These are phyloP conservation scores for Boulengeromyrus knoepffleri DNA, from an alignment of 2,113 vertebrate genomes.

Conservation along the genomic window DNA sequence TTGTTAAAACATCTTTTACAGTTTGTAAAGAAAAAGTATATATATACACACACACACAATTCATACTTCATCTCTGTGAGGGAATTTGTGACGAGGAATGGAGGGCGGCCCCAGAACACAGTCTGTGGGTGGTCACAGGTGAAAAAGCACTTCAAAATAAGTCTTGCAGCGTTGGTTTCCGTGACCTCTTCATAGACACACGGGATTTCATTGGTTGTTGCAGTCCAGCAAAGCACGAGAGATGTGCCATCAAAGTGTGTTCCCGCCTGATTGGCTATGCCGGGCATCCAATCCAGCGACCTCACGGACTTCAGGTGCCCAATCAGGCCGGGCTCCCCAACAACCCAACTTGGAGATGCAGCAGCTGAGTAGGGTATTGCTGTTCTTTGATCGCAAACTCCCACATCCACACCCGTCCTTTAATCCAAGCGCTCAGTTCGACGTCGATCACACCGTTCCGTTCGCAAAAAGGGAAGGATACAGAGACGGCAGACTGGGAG, in stretches of 20 bases:
- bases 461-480: slow-evolving; percentile 41
- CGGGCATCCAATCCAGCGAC: background rate
- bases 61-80: slow-evolving; percentile 39
- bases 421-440: background rate
- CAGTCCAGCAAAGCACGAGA: background rate
- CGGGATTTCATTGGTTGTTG: slow-evolving; percentile 4
- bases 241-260: background rate
- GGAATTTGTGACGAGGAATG: background rate
- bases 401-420: background rate
- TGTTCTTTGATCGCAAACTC: background rate
- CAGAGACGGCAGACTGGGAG: slow-evolving; percentile 17
- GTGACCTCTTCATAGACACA: background rate
- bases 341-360: background rate
- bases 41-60: slow-evolving; percentile 49
- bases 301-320: background rate
- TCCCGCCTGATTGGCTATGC: background rate
- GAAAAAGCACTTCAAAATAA: background rate
- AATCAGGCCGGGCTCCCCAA: background rate
- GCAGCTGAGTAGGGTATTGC: slow-evolving; percentile 14
- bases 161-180: background rate
- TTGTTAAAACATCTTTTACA: slow-evolving; percentile 61
- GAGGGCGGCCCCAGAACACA: background rate
- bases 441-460: slow-evolving; percentile 1
- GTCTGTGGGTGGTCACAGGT: background rate
- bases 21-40: slow-evolving; percentile 41